Conservation (phyloP, 2,113 vertebrate species). For the Sterrhoptilus dennistouni region DNA sequence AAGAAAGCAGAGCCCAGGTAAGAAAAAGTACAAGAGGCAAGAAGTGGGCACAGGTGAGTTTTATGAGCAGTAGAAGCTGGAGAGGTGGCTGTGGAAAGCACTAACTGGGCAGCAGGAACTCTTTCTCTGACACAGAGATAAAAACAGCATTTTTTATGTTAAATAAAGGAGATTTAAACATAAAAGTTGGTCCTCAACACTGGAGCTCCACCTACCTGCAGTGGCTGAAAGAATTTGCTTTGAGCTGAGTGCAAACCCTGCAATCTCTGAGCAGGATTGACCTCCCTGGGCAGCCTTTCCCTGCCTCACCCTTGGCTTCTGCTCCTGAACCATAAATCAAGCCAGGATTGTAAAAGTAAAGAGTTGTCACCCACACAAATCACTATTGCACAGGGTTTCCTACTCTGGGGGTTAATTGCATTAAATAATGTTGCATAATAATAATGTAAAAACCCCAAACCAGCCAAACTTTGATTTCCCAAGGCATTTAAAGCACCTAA, state of each 20-base stretch:
- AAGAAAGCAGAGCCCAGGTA: neutral
- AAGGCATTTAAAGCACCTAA: neutral
- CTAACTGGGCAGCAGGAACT: neutral
- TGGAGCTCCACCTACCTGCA: neutral
- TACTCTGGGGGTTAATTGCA: neutral
- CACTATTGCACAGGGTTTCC: neutral
- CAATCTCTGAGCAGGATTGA: neutral
- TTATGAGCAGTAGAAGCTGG: neutral
- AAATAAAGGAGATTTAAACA: neutral
- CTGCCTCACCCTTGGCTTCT: neutral
- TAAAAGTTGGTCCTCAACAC: neutral
- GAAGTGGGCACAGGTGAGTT: neutral
- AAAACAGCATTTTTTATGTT: neutral
- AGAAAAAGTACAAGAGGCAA: neutral
- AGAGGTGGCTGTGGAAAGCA: neutral
- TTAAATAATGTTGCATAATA: neutral
- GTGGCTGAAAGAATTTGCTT: neutral
- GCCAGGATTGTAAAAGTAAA: neutral
- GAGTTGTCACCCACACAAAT: neutral
- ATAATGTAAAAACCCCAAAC: neutral
- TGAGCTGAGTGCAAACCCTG: neutral
- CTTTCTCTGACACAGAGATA: neutral
- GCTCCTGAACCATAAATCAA: neutral
- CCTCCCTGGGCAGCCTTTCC: neutral
- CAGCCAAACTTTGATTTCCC: neutral